Percentiles rank a stretch among this genome's conserved stretches.
Conservation (phyloP, 2,113 vertebrate species). For the Montifringilla adamsi region DNA sequence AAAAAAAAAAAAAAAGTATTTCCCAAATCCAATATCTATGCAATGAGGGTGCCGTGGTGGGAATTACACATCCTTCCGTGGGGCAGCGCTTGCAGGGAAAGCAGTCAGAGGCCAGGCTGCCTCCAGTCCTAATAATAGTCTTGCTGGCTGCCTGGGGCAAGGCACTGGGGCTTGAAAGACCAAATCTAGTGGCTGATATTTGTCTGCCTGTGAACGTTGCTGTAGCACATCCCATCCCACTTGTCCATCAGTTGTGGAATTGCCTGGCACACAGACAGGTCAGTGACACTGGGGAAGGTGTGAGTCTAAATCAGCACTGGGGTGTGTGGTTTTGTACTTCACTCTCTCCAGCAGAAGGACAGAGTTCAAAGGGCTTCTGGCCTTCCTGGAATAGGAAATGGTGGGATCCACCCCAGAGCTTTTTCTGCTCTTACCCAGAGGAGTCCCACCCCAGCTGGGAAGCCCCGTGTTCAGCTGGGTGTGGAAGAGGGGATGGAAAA, state of each 20-base stretch:
- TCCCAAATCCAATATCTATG: conserved; percentile 49
- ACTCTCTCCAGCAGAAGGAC: not conserved
- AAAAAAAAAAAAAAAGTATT: not conserved
- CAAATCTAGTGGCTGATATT: not conserved
- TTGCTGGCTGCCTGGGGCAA: conserved; percentile 10
- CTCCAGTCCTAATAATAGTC: not conserved
- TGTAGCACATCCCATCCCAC: not conserved
- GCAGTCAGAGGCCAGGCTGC: not conserved
- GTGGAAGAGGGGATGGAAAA: not conserved
- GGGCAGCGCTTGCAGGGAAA: not conserved
- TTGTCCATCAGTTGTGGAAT: not conserved
- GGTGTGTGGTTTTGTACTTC: not conserved
- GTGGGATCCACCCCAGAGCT: not conserved
- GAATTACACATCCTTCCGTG: not conserved
- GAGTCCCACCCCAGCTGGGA: not conserved
- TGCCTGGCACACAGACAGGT: rapidly evolving
- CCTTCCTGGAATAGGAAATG: conserved; percentile 2
- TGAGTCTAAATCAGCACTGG: not conserved
- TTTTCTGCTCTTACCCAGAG: conserved; percentile 15
- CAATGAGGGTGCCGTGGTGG: not conserved
- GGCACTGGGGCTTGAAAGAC: not conserved
- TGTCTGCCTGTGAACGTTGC: rapidly evolving
- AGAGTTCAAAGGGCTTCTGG: conserved; percentile 27
- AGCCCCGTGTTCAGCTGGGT: not conserved
- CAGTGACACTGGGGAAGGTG: not conserved